Percentiles rank a stretch among this genome's conserved stretches.
Conservation (phyloP, 2,797 vertebrate genomes). For the Pipistrellus pygmaeus region DNA sequence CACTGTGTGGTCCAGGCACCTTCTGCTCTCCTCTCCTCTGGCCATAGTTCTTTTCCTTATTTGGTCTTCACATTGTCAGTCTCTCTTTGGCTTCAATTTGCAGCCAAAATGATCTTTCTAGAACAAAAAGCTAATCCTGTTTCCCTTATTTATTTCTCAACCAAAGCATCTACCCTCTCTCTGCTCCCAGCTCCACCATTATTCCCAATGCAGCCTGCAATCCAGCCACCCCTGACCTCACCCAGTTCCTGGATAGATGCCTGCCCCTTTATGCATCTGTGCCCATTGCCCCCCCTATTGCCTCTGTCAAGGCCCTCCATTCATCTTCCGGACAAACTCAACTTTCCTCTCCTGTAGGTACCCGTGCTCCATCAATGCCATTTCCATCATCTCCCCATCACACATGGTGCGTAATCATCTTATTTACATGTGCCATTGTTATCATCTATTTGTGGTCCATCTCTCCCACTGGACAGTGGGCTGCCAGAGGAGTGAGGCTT, state of each 20-base stretch:
- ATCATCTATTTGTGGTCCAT: not conserved
- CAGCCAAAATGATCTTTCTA: not conserved
- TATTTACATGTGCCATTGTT: not conserved
- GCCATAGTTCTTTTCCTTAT: not conserved
- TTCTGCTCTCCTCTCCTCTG: not conserved
- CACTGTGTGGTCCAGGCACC: not conserved
- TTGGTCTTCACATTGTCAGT: not conserved
- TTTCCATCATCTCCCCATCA: not conserved
- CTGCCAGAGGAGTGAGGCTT: not conserved
- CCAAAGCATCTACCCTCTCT: not conserved
- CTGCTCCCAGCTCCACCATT: not conserved
- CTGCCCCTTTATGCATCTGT: rapidly evolving
- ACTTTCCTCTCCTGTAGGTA: too few species aligned
- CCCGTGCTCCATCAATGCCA: not conserved
- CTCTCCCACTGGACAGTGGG: not conserved
- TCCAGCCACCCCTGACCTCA: rapidly evolving
- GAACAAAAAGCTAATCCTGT: not conserved
- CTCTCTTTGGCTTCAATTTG: not conserved
- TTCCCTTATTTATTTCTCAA: not conserved
- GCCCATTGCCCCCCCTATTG: not conserved
- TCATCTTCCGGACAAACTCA: not conserved
- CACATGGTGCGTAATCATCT: too few species aligned
- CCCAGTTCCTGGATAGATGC: not conserved
- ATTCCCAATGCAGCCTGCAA: not conserved
- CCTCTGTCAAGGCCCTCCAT: not conserved